Evolutionary conservation across 2,113 vertebrate genomes (phyloP).

Genomic region (Ictalurus punctatus): DNA sequence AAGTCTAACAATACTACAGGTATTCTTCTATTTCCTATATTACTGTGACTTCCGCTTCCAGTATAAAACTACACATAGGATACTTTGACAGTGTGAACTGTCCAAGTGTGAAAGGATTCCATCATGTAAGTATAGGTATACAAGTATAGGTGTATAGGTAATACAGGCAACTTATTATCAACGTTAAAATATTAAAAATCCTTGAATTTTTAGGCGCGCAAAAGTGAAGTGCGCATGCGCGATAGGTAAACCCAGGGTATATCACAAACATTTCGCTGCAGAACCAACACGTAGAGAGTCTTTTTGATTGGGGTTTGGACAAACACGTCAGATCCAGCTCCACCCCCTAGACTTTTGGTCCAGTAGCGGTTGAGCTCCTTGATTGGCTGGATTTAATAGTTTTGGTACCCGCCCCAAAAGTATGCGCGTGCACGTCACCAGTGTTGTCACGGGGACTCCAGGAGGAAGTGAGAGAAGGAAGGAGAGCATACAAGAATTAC

Average conservation of each 20-base stretch:
- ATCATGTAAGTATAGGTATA: not conserved
- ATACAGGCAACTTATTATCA: no score
- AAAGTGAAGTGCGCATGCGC: not conserved
- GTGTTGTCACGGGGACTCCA: slow-evolving; percentile 8
- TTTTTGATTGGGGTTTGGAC: not conserved
- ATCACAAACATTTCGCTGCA: not conserved
- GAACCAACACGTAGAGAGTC: not conserved
- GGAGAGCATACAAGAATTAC: slow-evolving; percentile 53
- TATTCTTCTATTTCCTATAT: not conserved
- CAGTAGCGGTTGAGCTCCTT: not conserved
- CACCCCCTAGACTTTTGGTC: not conserved
- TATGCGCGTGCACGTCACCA: slow-evolving; percentile 14
- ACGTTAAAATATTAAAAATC: no score
- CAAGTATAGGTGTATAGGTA: no score
- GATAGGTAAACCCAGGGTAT: not conserved
- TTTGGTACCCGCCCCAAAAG: slow-evolving; percentile 4
- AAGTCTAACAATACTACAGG: not conserved
- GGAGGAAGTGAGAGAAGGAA: slow-evolving; percentile 36
- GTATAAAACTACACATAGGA: not conserved
- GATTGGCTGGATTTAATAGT: not conserved
- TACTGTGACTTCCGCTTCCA: not conserved
- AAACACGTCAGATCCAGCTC: not conserved
- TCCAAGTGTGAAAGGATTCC: not conserved
- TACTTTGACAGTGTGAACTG: not conserved
- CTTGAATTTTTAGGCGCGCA: not conserved